Percentiles rank a stretch among this genome's conserved stretches.
Evolutionary conservation across 2,888 invertebrate genomes (phyloP).

Genomic region (Patella pellucida): DNA sequence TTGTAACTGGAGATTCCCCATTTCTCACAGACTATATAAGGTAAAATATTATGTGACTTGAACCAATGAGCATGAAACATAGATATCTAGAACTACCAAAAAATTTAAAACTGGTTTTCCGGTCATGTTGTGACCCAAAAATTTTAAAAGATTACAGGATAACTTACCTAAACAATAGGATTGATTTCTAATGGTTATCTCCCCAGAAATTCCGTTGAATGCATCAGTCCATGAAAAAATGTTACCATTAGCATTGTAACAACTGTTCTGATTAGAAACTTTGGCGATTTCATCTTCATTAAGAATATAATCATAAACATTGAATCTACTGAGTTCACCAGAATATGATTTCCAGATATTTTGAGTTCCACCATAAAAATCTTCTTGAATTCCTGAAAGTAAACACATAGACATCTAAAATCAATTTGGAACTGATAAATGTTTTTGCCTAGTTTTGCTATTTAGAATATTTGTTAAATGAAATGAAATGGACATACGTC

Average conservation of each 20-base stretch:
- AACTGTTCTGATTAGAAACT: constrained; percentile 17
- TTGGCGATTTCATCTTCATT: constrained; percentile 9
- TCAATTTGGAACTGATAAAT: constrained; percentile 1
- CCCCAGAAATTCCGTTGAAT: constrained; percentile 13
- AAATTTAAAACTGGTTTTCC: too few relatives aligned
- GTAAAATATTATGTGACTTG: too few relatives aligned
- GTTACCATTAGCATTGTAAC: constrained; percentile 25
- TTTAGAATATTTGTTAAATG: too few relatives aligned
- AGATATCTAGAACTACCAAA: too few relatives aligned
- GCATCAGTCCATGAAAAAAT: constrained; percentile 31
- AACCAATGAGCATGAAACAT: too few relatives aligned
- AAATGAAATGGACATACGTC: too few relatives aligned
- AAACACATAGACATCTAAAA: background rate
- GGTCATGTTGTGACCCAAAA: too few relatives aligned
- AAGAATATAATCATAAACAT: constrained; percentile 28
- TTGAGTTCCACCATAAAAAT: constrained; percentile 21
- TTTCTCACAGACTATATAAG: too few relatives aligned
- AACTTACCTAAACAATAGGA: constrained; percentile 28
- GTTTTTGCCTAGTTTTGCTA: too few relatives aligned
- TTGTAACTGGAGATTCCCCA: too few relatives aligned
- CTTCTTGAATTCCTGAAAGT: constrained; percentile 26
- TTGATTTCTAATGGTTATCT: constrained; percentile 13
- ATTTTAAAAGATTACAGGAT: too few relatives aligned
- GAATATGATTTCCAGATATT: constrained; percentile 28
- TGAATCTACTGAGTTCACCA: constrained; percentile 37